These are phyloP conservation scores for Pilophorus perplexus DNA, from an alignment of 2,888 invertebrate genomes.

Conservation along the genomic window DNA sequence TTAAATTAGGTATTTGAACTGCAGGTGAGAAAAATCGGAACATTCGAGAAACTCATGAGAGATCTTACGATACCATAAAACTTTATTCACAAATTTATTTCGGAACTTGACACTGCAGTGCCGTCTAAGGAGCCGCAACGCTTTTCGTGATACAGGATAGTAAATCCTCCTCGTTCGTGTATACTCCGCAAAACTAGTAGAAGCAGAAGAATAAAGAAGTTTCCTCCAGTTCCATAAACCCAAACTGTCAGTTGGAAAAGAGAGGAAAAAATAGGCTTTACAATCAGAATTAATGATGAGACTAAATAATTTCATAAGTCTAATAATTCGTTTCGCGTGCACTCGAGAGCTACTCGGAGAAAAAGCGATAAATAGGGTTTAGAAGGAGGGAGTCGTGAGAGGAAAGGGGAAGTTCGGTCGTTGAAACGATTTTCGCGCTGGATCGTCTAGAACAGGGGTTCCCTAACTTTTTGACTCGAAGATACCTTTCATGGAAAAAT, in stretches of 20 bases:
- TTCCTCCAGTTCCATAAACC: background rate
- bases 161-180: conserved; percentile 23
- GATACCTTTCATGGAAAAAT: too few species aligned
- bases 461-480: too few species aligned
- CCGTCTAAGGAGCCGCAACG: too few species aligned
- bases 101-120: too few species aligned
- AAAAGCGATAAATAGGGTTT: conserved; percentile 24
- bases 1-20: too few species aligned
- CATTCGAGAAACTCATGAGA: too few species aligned
- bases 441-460: too few species aligned
- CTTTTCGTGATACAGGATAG: conserved; percentile 3
- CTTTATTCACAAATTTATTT: too few species aligned
- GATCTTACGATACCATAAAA: too few species aligned
- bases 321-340: conserved; percentile 39
- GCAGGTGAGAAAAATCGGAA: too few species aligned
- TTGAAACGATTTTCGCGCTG: too few species aligned
- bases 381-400: background rate
- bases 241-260: conserved; percentile 6
- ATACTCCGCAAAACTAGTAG: conserved; percentile 2
- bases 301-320: conserved; percentile 30
- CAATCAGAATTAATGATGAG: conserved; percentile 33
- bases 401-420: too few species aligned
- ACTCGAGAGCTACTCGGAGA: conserved; percentile 13
- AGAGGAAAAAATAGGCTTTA: background rate
- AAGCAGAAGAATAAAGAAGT: conserved; percentile 7